Percentiles rank a stretch among this genome's conserved stretches.
phyloP scores from a whole-genome alignment of 2,797 vertebrate genomes.

The Tragopan temminckii region DNA sequence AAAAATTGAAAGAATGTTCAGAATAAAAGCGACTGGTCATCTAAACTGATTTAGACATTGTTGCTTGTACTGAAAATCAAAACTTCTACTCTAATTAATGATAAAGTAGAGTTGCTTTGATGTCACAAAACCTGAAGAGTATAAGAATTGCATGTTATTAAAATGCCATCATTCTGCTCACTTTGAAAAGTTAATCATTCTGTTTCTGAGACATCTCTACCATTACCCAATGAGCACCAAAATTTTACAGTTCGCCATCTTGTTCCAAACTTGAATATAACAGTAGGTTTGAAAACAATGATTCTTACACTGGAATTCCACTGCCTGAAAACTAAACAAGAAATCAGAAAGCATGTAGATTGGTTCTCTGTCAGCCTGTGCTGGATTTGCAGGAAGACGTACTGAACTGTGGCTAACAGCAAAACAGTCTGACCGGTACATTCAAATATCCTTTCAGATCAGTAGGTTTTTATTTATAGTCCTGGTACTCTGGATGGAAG shows the following conservation, averaged over 20 bases:
- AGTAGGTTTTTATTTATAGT: slow-evolving; percentile 64
- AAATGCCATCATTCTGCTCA: background rate
- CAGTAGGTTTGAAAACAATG: background rate
- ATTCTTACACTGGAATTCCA: background rate
- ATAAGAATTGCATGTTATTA: background rate
- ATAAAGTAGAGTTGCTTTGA: background rate
- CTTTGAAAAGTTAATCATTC: background rate
- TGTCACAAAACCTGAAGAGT: background rate
- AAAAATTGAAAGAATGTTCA: background rate
- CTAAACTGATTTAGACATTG: background rate
- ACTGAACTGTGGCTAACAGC: slow-evolving; percentile 48
- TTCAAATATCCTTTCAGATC: slow-evolving; percentile 53
- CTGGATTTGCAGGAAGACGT: slow-evolving; percentile 5
- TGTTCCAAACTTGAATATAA: background rate
- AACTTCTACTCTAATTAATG: background rate
- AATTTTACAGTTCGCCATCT: background rate
- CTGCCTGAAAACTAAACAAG: slow-evolving; percentile 47
- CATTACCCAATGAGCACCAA: background rate
- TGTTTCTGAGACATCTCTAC: background rate
- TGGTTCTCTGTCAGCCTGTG: slow-evolving; percentile 13
- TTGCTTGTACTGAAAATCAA: background rate
- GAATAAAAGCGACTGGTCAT: background rate
- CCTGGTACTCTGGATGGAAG: background rate
- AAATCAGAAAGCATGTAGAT: slow-evolving; percentile 30
- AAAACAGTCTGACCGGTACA: slow-evolving; percentile 16